A percentile compares a stretch with the other conserved stretches of the same genome.
Conservation (phyloP, 2,888 invertebrate species). For the Cacoxenus indagator region DNA sequence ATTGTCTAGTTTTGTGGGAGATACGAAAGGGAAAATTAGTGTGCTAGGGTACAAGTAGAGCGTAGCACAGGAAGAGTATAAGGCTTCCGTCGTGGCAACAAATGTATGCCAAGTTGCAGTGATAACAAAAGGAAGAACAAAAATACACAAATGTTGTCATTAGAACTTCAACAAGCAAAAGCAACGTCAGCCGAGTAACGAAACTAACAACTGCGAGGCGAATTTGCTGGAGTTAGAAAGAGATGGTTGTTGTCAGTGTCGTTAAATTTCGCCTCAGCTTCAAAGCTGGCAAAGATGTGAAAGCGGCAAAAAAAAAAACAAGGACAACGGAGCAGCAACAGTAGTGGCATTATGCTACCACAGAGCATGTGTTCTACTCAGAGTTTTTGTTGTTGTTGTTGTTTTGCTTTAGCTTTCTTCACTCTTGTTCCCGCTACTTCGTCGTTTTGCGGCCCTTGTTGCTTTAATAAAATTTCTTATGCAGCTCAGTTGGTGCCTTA, state of each 20-base stretch:
- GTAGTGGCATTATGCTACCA: slow-evolving; percentile 61
- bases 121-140: neutral
- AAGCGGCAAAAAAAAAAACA: neutral
- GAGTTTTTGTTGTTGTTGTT: neutral
- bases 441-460: slow-evolving; percentile 40
- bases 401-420: neutral
- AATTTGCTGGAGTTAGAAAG: neutral
- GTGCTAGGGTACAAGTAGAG: neutral
- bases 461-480: slow-evolving; percentile 60
- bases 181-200: neutral
- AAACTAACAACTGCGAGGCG: slow-evolving; percentile 27
- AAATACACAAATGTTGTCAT: slow-evolving; percentile 1
- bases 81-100: neutral
- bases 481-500: slow-evolving; percentile 44
- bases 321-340: slow-evolving; percentile 48
- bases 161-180: slow-evolving; percentile 25
- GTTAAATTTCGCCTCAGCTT: neutral
- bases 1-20: neutral
- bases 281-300: slow-evolving; percentile 11
- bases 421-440: neutral
- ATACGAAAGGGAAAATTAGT: neutral
- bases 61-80: neutral
- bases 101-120: neutral
- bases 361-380: slow-evolving; percentile 39
- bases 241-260: neutral